Base-by-base conservation (phyloP, 1,140 invertebrate species). In the Ceratina australensis region DNA sequence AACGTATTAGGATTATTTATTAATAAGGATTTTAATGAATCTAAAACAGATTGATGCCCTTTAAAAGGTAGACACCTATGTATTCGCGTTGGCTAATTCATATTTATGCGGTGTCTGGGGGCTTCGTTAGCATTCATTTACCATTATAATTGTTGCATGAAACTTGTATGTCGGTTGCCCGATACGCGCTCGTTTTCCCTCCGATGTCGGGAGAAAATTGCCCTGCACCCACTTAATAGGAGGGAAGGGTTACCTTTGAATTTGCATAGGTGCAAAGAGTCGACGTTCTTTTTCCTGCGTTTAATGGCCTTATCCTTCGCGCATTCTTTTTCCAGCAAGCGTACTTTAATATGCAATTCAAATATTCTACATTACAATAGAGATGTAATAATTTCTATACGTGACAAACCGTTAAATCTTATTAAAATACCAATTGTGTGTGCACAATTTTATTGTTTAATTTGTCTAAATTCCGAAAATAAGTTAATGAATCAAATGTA, bases 71-170 rank as follows among this genome's bases (percentile, higher is more conserved):
- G 28, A 54, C 20, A 22, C 49, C 42, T 47, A n/a, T 57, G 15
- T 49, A 50, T 76, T 59, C 42, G 47, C 47, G 20, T 24, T 33
- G 59, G 56, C 42, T 69, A 24, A 60, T 60, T 76, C 66, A 60
- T 69, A 60, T 69, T 76, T 76, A 76, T 69, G 56, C 47, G 42
- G 13, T 22, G 22, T n/a, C 56, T 2, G 4, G 65, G 2, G n/a
- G 47, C 64, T 76, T 76, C 56, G 52, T 76, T 76, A 76, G 65
- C 74, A 76, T 69, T 61, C 66, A 69, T 76, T 76, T 69, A 76
- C 74, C 47, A 69, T 69, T 52, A 68, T 61, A 69, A 61, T 69
- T 68, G 73, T 76, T 69, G 72, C 63, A 67, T 63, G 59, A 72
- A 72, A 75, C 57, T 75, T 67, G 22, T 67, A 57, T 56, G 72